Evolutionary conservation across 2,113 vertebrate genomes (phyloP), one percentile per base, ranked within the genome.

Genomic region (Scomber scombrus): DNA sequence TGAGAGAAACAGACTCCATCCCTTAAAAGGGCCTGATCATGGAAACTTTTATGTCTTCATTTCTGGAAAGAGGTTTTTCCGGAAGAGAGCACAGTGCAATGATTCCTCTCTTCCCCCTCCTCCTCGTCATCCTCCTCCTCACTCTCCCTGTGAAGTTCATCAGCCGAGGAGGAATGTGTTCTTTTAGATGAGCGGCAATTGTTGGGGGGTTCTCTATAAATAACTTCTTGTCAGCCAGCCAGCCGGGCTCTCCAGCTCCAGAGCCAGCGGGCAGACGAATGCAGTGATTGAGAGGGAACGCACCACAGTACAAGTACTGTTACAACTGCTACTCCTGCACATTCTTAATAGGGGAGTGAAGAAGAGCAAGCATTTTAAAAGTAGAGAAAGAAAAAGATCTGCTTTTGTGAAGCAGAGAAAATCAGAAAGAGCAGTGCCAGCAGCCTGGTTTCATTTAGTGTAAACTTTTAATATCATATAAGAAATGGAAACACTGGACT

Each of bases 151-250:
- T 82, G 72, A 80, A 79, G 69, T 90, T 84, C 64, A 84, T 88
- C 80, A 79, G 58, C 54, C n/a, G 61, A 73, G 73, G 73, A 79
- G 82, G 61, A 90, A 90, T 89, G 71, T 63, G 76, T 75, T 84
- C 71, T 9, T 40, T 57, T 26, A 73, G 66, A 83, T 26, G 67
- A 71, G 47, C 51, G 12, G 50, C 14, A 50, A 78, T 88, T 88
- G 84, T 85, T 78, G 58, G 58, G 45, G 13, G 55, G 47, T 79
- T 60, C 64, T 75, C 87, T 90, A 84, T 88, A 89, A 92, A 90
- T 90, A 89, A 84, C 84, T 56, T 23, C 3, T 69, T 81, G 79
- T 81, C 77, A 78, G 78, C 11, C 34, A 34, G 62, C 78, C 85
- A 86, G 84, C 74, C 18, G 19, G 45, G 56, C 78, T 9, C 66